Conservation (phyloP, 2,888 invertebrate genomes). For the Nephrotoma flavescens region DNA sequence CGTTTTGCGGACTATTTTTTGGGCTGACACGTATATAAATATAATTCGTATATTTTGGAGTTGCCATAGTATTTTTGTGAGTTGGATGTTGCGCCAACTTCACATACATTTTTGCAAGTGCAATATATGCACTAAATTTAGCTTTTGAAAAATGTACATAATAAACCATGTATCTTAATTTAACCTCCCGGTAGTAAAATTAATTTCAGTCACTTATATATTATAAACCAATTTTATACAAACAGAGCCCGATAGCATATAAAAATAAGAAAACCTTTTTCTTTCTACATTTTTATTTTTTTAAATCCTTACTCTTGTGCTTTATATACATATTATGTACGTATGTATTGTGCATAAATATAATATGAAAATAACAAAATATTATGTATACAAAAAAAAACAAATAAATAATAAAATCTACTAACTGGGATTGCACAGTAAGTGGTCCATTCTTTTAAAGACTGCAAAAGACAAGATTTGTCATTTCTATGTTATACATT, state of each 20-base stretch:
- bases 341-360: neutral
- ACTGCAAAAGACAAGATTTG: conserved; percentile 13
- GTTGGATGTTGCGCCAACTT: too few relatives aligned
- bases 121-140: too few relatives aligned
- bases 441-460: conserved; percentile 10
- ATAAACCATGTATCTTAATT: neutral
- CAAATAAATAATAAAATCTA: neutral
- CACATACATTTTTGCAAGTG: too few relatives aligned
- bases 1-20: too few relatives aligned
- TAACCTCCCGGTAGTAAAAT: neutral
- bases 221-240: neutral
- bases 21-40: too few relatives aligned
- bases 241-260: neutral
- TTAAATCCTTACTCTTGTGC: neutral
- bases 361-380: neutral
- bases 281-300: neutral
- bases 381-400: neutral
- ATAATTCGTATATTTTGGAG: too few relatives aligned
- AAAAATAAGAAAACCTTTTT: neutral
- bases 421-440: conserved; percentile 9
- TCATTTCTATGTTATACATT: neutral
- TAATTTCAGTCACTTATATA: neutral
- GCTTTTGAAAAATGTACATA: too few relatives aligned
- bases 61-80: too few relatives aligned
- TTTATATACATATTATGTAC: neutral